These are phyloP conservation scores for Peribatodes rhomboidaria DNA, from an alignment of 2,888 invertebrate species.

Conservation along the genomic window DNA sequence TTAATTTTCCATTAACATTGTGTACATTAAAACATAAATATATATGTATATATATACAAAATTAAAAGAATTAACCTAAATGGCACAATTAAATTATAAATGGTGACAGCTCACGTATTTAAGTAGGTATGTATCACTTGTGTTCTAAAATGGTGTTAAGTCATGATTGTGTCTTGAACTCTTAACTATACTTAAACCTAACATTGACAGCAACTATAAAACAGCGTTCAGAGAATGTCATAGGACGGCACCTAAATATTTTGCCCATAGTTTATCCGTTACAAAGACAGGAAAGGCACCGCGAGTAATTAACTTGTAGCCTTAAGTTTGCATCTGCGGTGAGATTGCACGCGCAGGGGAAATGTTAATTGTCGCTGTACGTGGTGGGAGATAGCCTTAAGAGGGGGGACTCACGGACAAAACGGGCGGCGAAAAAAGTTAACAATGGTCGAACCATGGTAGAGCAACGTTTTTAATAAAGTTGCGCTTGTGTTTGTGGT, in stretches of 20 bases:
- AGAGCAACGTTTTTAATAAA: not conserved
- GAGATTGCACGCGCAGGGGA: constrained; percentile 39
- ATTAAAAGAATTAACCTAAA: no score
- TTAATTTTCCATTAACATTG: no score
- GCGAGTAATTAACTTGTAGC: constrained; percentile 44
- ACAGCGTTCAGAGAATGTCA: constrained; percentile 9
- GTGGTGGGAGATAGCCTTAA: constrained; percentile 40
- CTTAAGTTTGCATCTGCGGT: constrained; percentile 30
- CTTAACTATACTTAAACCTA: not conserved
- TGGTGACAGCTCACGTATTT: no score
- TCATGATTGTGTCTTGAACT: not conserved
- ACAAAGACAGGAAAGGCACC: constrained; percentile 44
- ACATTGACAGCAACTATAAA: not conserved
- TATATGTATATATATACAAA: no score
- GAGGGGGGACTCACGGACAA: constrained; percentile 29
- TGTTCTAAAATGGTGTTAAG: no score
- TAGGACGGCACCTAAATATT: constrained; percentile 28
- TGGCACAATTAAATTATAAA: no score
- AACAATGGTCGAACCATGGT: not conserved
- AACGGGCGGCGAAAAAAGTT: not conserved
- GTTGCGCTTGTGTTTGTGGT: not conserved
- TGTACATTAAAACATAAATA: no score
- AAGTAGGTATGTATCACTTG: no score
- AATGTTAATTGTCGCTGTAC: constrained; percentile 51
- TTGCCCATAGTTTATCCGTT: constrained; percentile 20